Evolutionary conservation across 2,888 invertebrate genomes (phyloP).

Genomic region (Drosophila cracens): DNA sequence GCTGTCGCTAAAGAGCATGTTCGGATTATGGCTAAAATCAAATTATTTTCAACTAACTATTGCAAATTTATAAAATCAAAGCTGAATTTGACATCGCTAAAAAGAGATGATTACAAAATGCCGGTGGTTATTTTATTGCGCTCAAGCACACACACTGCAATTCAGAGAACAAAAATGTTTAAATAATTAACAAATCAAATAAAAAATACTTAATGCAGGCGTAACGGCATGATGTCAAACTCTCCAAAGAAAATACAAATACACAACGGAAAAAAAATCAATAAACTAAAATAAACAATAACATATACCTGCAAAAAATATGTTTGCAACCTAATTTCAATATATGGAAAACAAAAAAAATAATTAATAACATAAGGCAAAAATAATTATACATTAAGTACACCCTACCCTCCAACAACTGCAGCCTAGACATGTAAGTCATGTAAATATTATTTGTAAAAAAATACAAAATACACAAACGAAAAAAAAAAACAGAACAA

Average conservation of each 20-base stretch:
- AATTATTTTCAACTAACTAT: slow-evolving; percentile 43
- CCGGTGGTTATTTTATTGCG: slow-evolving; percentile 26
- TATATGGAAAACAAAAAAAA: slow-evolving; percentile 28
- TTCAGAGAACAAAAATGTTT: slow-evolving; percentile 34
- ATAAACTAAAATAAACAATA: slow-evolving; percentile 65
- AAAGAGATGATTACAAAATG: slow-evolving; percentile 33
- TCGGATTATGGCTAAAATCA: slow-evolving; percentile 42
- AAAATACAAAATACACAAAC: slow-evolving; percentile 14
- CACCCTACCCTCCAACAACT: slow-evolving; percentile 77
- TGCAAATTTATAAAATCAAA: slow-evolving; percentile 25
- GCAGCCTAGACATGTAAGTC: slow-evolving; percentile 71
- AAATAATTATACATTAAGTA: slow-evolving; percentile 73
- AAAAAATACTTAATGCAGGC: slow-evolving; percentile 27
- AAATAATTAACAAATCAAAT: slow-evolving; percentile 23
- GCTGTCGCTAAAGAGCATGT: slow-evolving; percentile 20
- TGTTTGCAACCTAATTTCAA: slow-evolving; percentile 61
- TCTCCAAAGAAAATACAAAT: slow-evolving; percentile 35
- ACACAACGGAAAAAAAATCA: slow-evolving; percentile 52
- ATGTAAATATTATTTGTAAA: slow-evolving; percentile 79
- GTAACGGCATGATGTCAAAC: slow-evolving; percentile 22
- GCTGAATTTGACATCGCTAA: slow-evolving; percentile 13
- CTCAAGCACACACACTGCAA: slow-evolving; percentile 27
- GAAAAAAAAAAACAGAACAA: slow-evolving; percentile 9
- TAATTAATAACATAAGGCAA: slow-evolving; percentile 74
- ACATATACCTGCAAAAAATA: slow-evolving; percentile 53